A percentile compares a stretch with the other conserved stretches of the same genome.
Conservation (phyloP, 2,888 invertebrate genomes). For the Frankliniella fusca region DNA sequence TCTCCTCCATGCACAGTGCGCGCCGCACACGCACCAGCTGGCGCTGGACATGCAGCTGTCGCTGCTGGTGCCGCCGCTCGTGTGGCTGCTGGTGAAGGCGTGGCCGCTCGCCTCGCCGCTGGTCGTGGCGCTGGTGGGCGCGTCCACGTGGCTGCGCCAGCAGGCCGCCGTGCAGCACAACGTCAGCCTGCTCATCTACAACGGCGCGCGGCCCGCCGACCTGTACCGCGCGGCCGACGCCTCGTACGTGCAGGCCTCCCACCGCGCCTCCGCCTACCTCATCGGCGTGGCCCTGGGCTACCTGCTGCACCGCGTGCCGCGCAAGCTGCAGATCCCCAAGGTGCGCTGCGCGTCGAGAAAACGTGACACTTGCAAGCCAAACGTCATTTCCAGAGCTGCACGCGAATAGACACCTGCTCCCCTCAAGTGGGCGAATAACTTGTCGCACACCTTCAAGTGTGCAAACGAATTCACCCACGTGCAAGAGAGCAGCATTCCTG, state of each 20-base stretch:
- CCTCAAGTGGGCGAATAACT: no score
- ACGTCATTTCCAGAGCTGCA: no score
- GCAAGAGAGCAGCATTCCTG: no score
- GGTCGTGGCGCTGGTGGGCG: slow-evolving; percentile 54
- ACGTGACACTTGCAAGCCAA: no score
- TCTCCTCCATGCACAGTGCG: slow-evolving; percentile 55
- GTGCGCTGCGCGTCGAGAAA: no score
- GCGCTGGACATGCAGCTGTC: slow-evolving; percentile 72
- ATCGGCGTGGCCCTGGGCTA: slow-evolving; percentile 61
- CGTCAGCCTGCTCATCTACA: slow-evolving; percentile 61
- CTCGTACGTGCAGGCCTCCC: slow-evolving; percentile 58
- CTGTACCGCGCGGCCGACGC: slow-evolving; percentile 64
- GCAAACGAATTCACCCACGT: no score
- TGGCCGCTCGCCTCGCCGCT: slow-evolving; percentile 54
- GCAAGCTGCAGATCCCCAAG: slow-evolving; percentile 45
- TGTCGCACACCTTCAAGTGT: no score
- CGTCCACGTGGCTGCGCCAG: slow-evolving; percentile 61
- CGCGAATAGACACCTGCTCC: no score
- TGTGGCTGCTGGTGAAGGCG: slow-evolving; percentile 59
- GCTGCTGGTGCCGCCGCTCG: slow-evolving; percentile 59
- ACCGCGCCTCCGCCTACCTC: slow-evolving; percentile 63
- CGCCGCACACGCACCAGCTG: slow-evolving; percentile 69
- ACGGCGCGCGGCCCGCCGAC: slow-evolving; percentile 64
- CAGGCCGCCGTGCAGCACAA: slow-evolving; percentile 58
- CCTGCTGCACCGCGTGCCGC: slow-evolving; percentile 40